Evolutionary conservation across 2,888 invertebrate genomes (phyloP), one percentile per base, ranked within the genome.

Genomic region (Brenthis ino): DNA sequence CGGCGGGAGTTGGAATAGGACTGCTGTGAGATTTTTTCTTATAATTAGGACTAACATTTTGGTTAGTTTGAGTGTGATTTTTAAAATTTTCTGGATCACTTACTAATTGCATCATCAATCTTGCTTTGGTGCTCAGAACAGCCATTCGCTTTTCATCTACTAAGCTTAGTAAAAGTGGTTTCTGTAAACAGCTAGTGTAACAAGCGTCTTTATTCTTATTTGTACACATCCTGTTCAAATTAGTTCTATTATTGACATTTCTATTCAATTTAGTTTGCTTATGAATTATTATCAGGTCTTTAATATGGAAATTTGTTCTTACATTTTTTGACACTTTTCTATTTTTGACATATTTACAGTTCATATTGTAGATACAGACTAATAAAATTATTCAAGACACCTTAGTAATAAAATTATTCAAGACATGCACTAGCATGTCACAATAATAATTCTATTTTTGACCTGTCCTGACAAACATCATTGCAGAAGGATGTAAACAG

Each of bases 401-500:
- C 37, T 37, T n/a, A n/a, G n/a, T 43, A 43, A 11, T 11, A 43
- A 43, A 43, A 43, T 8, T 37, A 37, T 37, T 37, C 8, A 37
- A 28, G 28, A 28, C 28, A 28, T 5, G 8, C 8, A 37, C 37
- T 37, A 37, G 37, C 37, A 37, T 37, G 37, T 37, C 37, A 8
- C 67, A 57, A 24, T 57, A 43, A 13, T 1, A 56, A 50, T 50
- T 24, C 47, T 53, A 28, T 64, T 54, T 47, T 48, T n/a, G 48
- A 48, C 24, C 37, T 43, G 28, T 60, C 28, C 50, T 57, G 67
- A 68, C 70, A 65, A 50, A 65, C 61, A 66, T 58, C 50, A 65
- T 65, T 66, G 64, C 48, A 65, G 57, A 66, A 72, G 64, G 64
- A 72, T 70, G 66, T 66, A 81, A 88, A 87, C 90, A 89, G 88